Evolutionary conservation across 2,888 invertebrate genomes (phyloP).

Genomic region (Heteromurus nitidus): DNA sequence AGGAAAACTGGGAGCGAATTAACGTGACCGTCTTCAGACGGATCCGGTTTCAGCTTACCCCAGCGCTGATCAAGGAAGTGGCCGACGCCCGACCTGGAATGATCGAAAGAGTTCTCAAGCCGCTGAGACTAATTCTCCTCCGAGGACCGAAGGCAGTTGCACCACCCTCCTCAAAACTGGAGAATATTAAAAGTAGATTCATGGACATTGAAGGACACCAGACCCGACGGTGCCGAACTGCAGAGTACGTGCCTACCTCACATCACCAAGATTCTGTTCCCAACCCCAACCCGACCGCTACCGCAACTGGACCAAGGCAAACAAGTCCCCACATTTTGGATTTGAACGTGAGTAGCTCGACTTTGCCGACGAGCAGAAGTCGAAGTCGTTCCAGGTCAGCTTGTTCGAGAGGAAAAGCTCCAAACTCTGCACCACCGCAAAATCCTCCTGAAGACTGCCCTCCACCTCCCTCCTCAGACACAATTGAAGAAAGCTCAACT

Average conservation of each 20-base stretch:
- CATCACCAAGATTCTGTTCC: neutral
- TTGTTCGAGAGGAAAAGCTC: neutral
- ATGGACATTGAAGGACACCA: slow-evolving; percentile 37
- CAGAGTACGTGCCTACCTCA: neutral
- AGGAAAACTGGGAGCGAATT: slow-evolving; percentile 62
- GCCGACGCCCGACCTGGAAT: slow-evolving; percentile 52
- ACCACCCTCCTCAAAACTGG: neutral
- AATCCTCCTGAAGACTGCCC: too few species aligned
- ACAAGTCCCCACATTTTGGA: too few species aligned
- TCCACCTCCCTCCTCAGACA: neutral
- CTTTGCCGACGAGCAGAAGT: neutral
- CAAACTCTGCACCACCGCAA: neutral
- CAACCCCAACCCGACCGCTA: too few species aligned
- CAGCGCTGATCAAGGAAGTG: slow-evolving; percentile 31
- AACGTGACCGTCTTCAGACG: slow-evolving; percentile 47
- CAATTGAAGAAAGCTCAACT: neutral
- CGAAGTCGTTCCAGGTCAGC: neutral
- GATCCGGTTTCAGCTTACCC: slow-evolving; percentile 51
- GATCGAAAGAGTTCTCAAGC: slow-evolving; percentile 50
- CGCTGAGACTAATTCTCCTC: slow-evolving; percentile 16
- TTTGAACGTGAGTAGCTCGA: too few species aligned
- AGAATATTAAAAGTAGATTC: slow-evolving; percentile 30
- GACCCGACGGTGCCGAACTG: too few species aligned
- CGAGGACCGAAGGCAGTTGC: slow-evolving; percentile 15
- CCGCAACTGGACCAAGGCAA: too few species aligned